phyloP scores from a whole-genome alignment of 2,888 invertebrate species.

The Drosophila atripex region DNA sequence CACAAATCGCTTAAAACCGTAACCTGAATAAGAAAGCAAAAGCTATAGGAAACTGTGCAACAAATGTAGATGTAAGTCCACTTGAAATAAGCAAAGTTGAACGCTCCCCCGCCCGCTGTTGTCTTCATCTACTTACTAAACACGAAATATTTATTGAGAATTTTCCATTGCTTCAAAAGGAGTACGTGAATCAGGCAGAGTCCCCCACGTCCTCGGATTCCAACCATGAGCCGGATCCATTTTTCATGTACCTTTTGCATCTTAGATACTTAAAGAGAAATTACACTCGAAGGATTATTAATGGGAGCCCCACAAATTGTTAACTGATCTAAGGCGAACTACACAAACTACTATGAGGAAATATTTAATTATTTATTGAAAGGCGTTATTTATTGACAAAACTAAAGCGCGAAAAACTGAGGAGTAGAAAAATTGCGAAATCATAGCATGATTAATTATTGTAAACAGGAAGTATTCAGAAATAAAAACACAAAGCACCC shows the following conservation, averaged over 20 bases:
- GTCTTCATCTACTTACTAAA: constrained; percentile 22
- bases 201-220: too few species aligned
- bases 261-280: constrained; percentile 63
- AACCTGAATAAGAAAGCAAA: constrained; percentile 57
- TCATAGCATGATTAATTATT: constrained; percentile 50
- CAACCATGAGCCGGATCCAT: too few species aligned
- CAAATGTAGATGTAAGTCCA: constrained; percentile 60
- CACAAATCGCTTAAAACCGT: constrained; percentile 53
- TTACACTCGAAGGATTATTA: constrained; percentile 37
- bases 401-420: constrained; percentile 22
- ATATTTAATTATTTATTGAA: constrained; percentile 52
- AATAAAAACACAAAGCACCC: constrained; percentile 33
- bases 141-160: constrained; percentile 1
- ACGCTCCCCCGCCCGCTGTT: constrained; percentile 20
- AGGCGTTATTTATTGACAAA: constrained; percentile 20
- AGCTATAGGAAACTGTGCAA: constrained; percentile 42
- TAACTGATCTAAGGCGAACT: constrained; percentile 59
- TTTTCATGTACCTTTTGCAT: constrained; percentile 77
- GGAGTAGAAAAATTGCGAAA: constrained; percentile 1
- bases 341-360: constrained; percentile 48
- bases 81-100: constrained; percentile 49
- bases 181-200: too few species aligned
- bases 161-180: constrained; percentile 30
- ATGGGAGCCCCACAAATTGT: constrained; percentile 44
- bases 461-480: constrained; percentile 58